Base-by-base conservation (phyloP, 1,140 invertebrate species). In the Trichonephila clavata region DNA sequence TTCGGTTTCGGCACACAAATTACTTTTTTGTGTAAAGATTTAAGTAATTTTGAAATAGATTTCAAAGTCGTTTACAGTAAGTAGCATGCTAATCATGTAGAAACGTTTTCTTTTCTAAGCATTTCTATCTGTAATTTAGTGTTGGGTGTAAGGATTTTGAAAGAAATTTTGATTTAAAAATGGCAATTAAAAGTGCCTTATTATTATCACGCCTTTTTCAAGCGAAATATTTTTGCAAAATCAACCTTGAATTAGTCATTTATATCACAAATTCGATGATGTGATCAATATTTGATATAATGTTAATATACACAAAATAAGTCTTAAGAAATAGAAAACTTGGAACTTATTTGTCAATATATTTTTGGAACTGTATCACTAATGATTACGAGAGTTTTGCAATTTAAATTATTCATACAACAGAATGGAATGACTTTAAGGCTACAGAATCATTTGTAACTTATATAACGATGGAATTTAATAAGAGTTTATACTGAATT, bases 231-330 rank as follows among this genome's bases (percentile, higher is more conserved):
- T 77, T 77, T 77, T 77, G 14, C 14, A 77, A 77, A 50, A 77
- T 77, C 16, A 39, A 77, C 71, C 71, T 77, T 39, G 71, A 32
- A 32, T 77, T 77, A 39, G 71, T 77, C 71, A 77, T 77, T 77
- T 32, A 27, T 18, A 14, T 20, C 18, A 6, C 18, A 14, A 32
- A 77, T 39, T 77, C 24, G 1, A 5, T 39, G 71, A 27, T 39
- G 5, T 77, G 27, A 18, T 39, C 18, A 18, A 27, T 4, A 5
- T 39, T 77, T 39, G 14, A 77, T 24, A 32, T 39, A 32, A 77
- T 32, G 8, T 77, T 39, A 5, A 27, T 68, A 68, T 68, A n/a
- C 10, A 68, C 10, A 68, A 68, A 18, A 8, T 77, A 18, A 77
- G 32, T 32, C 7, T 7, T 21, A 4, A 4, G 32, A 39, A 77